These are phyloP conservation scores for Ommatoiulus sabulosus DNA, from an alignment of 2,888 invertebrate species.

Conservation along the genomic window DNA sequence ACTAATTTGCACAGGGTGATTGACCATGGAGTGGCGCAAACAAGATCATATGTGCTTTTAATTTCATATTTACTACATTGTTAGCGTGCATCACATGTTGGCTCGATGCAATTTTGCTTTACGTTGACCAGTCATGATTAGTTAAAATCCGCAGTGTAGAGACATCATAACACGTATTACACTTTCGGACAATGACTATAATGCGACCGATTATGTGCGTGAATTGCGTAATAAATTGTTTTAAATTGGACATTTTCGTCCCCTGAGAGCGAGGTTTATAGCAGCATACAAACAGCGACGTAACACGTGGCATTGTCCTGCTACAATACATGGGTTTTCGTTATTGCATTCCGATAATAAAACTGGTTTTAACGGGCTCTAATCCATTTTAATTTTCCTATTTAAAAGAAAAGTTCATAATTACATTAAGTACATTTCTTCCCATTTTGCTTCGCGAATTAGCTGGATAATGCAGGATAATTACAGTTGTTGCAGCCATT, in stretches of 20 bases:
- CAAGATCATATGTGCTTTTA: background rate
- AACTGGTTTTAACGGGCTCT: background rate
- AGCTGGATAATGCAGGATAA: too few species aligned
- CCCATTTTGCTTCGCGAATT: too few species aligned
- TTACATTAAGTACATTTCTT: too few species aligned
- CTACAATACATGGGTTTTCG: background rate
- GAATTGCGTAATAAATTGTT: conserved; percentile 9
- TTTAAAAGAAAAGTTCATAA: too few species aligned
- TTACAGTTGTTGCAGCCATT: too few species aligned
- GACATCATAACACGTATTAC: background rate
- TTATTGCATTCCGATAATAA: background rate
- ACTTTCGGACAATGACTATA: conserved; percentile 1
- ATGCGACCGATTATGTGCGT: background rate
- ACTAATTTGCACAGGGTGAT: background rate
- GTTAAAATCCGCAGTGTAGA: background rate
- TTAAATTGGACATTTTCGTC: conserved; percentile 6
- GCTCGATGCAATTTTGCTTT: background rate
- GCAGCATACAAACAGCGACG: background rate
- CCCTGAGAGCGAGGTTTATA: background rate
- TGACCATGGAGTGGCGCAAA: background rate
- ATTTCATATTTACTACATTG: background rate
- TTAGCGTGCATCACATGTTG: background rate
- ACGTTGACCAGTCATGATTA: background rate
- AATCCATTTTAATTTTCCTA: background rate
- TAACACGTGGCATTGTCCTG: conserved; percentile 12